A percentile compares a stretch with the other conserved stretches of the same genome.
These are phyloP conservation scores for Mayetiola destructor DNA, from an alignment of 2,888 invertebrate genomes.

Conservation along the genomic window DNA sequence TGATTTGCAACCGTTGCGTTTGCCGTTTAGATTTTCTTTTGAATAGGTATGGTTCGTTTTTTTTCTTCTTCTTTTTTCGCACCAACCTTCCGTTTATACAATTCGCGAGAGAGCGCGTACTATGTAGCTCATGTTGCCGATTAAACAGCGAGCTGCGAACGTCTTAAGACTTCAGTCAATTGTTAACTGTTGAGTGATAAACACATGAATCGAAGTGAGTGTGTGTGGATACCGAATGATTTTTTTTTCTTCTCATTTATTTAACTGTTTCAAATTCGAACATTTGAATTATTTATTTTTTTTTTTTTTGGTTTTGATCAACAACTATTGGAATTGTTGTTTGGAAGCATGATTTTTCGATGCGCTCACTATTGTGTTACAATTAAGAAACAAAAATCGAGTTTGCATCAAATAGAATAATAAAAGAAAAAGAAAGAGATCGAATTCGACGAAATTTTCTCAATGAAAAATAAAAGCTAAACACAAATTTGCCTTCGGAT, in stretches of 20 bases:
- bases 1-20: neutral
- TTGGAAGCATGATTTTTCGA: too few species aligned
- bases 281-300: neutral
- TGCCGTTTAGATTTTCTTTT: conserved; percentile 6
- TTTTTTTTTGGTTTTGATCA: neutral
- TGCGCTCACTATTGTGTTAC: too few species aligned
- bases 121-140: neutral
- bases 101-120: too few species aligned
- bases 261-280: neutral
- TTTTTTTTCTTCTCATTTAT: neutral
- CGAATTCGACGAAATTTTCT: too few species aligned
- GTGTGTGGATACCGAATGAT: neutral
- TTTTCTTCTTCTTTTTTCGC: too few species aligned
- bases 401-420: neutral
- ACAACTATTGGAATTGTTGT: neutral
- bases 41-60: too few species aligned
- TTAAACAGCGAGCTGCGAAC: neutral
- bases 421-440: neutral
- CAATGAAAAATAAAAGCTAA: too few species aligned
- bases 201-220: neutral
- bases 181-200: conserved; percentile 8
- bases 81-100: too few species aligned
- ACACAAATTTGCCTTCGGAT: too few species aligned
- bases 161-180: conserved; percentile 3
- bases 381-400: neutral